These are phyloP conservation scores for Xiphydria camelus DNA, from an alignment of 2,888 invertebrate genomes.

Conservation along the genomic window DNA sequence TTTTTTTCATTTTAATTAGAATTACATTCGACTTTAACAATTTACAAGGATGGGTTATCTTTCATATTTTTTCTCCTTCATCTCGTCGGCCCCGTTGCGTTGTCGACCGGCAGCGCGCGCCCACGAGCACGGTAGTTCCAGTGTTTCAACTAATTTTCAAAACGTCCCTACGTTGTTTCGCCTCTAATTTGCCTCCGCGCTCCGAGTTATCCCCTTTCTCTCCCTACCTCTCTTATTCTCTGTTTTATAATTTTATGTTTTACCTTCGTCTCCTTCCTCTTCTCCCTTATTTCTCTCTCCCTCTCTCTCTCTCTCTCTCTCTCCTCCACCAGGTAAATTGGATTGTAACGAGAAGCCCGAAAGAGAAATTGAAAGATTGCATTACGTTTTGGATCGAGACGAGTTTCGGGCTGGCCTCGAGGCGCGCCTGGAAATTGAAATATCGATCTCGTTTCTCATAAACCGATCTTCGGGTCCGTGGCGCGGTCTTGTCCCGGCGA, in stretches of 20 bases:
- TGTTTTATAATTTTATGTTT: background rate
- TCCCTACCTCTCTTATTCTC: background rate
- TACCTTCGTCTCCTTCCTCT: background rate
- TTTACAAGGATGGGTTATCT: constrained; percentile 3
- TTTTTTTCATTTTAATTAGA: no score
- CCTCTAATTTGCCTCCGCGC: constrained; percentile 11
- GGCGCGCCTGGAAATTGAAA: constrained; percentile 31
- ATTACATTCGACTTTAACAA: no score
- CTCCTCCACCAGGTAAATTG: constrained; percentile 9
- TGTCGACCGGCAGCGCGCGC: no score
- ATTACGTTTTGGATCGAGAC: constrained; percentile 16
- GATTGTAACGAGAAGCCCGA: background rate
- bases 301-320: constrained; percentile 5
- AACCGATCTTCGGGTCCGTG: constrained; percentile 2
- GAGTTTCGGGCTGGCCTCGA: constrained; percentile 21
- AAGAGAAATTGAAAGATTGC: constrained; percentile 14
- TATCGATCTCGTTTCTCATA: constrained; percentile 22
- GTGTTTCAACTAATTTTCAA: constrained; percentile 16
- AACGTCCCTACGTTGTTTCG: no score
- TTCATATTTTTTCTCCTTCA: constrained; percentile 9
- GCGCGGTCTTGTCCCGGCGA: no score
- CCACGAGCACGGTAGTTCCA: constrained; percentile 9
- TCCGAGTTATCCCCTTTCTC: constrained; percentile 5
- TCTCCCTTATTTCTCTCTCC: background rate
- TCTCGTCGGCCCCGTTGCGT: no score